These are phyloP conservation scores for Elaphurus davidianus DNA, from an alignment of 2,113 vertebrate species.

Conservation along the genomic window DNA sequence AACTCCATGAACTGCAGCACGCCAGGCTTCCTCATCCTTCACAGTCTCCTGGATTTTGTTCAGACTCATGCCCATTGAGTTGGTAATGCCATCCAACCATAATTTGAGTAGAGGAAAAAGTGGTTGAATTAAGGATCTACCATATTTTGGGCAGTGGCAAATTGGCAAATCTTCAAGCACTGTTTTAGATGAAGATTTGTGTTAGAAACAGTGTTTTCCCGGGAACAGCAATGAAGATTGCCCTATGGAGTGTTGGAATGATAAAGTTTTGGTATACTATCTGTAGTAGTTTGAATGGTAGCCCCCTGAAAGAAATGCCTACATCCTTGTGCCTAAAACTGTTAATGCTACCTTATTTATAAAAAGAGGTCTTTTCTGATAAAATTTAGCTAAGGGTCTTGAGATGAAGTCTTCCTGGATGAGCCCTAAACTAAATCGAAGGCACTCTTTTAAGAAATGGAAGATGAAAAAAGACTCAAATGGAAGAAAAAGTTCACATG, in stretches of 20 bases:
- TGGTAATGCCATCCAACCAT: no score
- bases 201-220: background rate
- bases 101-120: background rate
- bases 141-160: background rate
- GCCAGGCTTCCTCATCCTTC: no score
- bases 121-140: background rate
- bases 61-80: no score
- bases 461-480: background rate
- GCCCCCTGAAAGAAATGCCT: background rate
- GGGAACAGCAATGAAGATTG: background rate
- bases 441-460: background rate
- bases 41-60: no score
- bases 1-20: no score
- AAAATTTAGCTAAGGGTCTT: background rate
- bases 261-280: background rate
- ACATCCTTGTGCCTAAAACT: background rate
- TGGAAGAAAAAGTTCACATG: no score
- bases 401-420: background rate
- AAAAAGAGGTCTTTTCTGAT: background rate
- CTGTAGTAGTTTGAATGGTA: background rate
- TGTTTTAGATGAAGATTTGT: background rate
- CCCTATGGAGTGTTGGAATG: background rate
- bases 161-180: background rate
- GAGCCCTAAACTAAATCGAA: background rate
- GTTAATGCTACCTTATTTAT: background rate